Conservation (phyloP, 2,797 vertebrate species). For the Chelmon rostratus region DNA sequence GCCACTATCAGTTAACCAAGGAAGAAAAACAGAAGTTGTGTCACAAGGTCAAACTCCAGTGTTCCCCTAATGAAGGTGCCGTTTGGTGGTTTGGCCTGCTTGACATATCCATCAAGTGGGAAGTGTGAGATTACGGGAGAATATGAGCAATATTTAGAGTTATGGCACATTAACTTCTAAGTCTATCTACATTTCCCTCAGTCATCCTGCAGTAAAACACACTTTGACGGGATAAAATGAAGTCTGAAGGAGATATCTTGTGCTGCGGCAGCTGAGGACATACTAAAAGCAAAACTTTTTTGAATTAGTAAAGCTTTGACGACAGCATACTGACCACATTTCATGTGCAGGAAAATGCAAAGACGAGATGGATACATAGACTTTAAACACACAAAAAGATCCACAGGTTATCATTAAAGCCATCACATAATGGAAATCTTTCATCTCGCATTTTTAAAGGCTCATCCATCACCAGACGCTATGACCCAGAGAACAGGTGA, state of each 20-base stretch:
- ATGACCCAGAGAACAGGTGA: constrained; percentile 57
- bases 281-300: background rate
- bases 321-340: background rate
- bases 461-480: constrained; percentile 32
- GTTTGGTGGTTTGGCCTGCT: constrained; percentile 36
- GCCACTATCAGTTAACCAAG: constrained; percentile 38
- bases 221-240: constrained; percentile 10
- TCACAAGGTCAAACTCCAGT: constrained; percentile 48
- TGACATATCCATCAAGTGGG: constrained; percentile 51
- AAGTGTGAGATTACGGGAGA: constrained; percentile 43
- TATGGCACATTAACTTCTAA: constrained; percentile 39
- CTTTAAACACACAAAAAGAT: constrained; percentile 4
- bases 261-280: too few relatives aligned
- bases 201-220: constrained; percentile 10
- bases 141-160: constrained; percentile 23
- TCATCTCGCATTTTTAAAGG: constrained; percentile 33
- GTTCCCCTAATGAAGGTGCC: constrained; percentile 40
- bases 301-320: background rate
- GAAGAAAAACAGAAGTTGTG: constrained; percentile 50
- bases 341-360: background rate
- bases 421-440: constrained; percentile 43
- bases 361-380: background rate
- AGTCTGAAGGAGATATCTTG: constrained; percentile 18
- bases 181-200: constrained; percentile 19
- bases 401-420: constrained; percentile 9